These are phyloP conservation scores for Ptychadena robeensis DNA, from an alignment of 2,797 vertebrate species.

Conservation along the genomic window DNA sequence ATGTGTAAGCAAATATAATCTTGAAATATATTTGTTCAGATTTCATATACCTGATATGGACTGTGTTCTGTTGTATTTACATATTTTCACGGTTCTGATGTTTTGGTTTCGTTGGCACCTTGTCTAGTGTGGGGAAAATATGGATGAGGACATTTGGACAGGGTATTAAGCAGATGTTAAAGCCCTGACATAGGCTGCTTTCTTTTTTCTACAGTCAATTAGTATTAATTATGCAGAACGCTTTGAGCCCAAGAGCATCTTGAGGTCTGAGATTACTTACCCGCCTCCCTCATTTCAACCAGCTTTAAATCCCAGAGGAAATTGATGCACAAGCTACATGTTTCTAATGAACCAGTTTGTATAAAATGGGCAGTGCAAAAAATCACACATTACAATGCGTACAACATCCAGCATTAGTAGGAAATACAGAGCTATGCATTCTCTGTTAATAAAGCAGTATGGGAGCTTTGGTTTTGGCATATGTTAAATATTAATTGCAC, in stretches of 20 bases:
- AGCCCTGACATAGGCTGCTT: slow-evolving; percentile 27
- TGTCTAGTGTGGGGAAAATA: slow-evolving; percentile 5
- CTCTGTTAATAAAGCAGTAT: neutral
- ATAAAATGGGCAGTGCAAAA: neutral
- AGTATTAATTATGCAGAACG: slow-evolving; percentile 58
- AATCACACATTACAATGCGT: neutral
- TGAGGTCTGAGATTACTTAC: slow-evolving; percentile 45
- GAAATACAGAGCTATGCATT: neutral
- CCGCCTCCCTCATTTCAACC: slow-evolving; percentile 21
- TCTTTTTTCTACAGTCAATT: slow-evolving; percentile 54
- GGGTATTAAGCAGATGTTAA: slow-evolving; percentile 35
- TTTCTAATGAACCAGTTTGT: slow-evolving; percentile 18
- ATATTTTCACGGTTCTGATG: slow-evolving; percentile 5
- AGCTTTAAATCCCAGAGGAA: slow-evolving; percentile 35
- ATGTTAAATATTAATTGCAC: neutral
- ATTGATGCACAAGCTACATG: slow-evolving; percentile 22
- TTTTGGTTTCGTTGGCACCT: slow-evolving; percentile 12
- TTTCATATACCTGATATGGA: neutral
- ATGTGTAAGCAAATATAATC: neutral
- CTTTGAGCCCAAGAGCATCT: slow-evolving; percentile 49
- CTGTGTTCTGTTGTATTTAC: neutral
- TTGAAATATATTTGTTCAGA: neutral
- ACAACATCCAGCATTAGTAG: neutral
- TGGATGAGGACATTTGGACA: slow-evolving; percentile 21
- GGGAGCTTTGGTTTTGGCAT: neutral